These are phyloP conservation scores for Diploscapter pachys DNA, from an alignment of 1,140 invertebrate species.

Conservation along the genomic window DNA sequence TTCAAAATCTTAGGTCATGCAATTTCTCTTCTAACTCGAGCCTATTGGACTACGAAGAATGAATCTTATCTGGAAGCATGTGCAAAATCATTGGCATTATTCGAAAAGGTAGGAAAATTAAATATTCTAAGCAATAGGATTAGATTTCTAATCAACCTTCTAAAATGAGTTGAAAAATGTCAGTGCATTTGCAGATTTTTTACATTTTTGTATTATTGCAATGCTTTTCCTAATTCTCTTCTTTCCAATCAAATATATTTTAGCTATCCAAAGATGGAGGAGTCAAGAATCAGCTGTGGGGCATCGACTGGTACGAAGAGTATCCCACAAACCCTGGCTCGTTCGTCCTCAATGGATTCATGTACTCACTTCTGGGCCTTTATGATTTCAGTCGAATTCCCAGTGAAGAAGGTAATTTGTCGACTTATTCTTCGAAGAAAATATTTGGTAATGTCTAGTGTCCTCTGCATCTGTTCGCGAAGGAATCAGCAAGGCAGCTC, in stretches of 20 bases:
- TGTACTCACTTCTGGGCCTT: slow-evolving; percentile 90
- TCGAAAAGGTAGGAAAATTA: neutral
- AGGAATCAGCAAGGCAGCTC: slow-evolving; percentile 39
- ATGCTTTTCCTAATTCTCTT: neutral
- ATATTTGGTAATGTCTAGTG: neutral
- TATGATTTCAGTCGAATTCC: slow-evolving; percentile 72
- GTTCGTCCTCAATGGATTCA: slow-evolving; percentile 97
- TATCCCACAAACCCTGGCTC: slow-evolving; percentile 91
- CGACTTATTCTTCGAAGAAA: neutral
- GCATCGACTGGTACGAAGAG: slow-evolving; percentile 90
- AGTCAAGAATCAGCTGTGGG: slow-evolving; percentile 69
- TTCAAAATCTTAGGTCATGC: slow-evolving; percentile 71
- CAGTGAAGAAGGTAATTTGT: no score
- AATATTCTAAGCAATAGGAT: no score
- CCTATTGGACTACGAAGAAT: slow-evolving; percentile 77
- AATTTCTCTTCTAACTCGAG: slow-evolving; percentile 83
- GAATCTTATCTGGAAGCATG: slow-evolving; percentile 76
- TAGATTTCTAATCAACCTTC: no score
- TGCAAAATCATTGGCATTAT: slow-evolving; percentile 74
- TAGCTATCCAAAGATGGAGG: slow-evolving; percentile 65
- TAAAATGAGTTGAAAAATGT: no score
- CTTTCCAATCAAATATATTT: slow-evolving; percentile 19
- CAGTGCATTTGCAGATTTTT: no score
- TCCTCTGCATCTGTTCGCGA: no score
- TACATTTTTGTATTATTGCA: no score